A percentile compares a stretch with the other conserved stretches of the same genome.
These are phyloP conservation scores for Aptenodytes patagonicus DNA, from an alignment of 2,113 vertebrate species.

Conservation along the genomic window DNA sequence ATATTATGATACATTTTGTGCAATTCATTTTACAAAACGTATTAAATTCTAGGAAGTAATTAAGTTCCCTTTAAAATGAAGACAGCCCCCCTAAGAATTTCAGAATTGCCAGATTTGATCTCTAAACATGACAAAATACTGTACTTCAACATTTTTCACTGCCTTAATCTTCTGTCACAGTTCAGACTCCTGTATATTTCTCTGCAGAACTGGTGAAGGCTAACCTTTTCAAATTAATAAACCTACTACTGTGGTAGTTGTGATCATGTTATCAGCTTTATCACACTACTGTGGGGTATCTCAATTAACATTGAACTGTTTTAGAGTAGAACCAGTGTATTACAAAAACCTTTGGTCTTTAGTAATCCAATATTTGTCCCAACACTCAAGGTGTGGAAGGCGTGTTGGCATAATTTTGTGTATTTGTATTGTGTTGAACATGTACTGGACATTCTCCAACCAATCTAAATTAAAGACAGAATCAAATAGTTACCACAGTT, in stretches of 20 bases:
- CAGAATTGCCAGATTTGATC: not conserved
- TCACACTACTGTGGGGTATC: not conserved
- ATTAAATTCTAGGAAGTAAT: not conserved
- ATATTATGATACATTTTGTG: not conserved
- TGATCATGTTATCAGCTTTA: not conserved
- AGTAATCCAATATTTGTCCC: not conserved
- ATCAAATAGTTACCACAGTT: not conserved
- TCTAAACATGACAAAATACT: not conserved
- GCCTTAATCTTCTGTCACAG: not conserved
- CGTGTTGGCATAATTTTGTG: not conserved
- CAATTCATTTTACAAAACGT: not conserved
- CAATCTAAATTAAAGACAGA: not conserved
- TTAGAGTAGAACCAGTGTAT: not conserved
- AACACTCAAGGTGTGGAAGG: not conserved
- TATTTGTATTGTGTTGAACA: not conserved
- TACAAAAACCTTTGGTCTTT: not conserved
- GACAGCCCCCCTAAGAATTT: not conserved
- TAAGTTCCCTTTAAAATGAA: not conserved
- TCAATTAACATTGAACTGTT: not conserved
- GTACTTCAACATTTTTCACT: not conserved
- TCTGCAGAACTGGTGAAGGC: not conserved
- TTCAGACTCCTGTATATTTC: not conserved
- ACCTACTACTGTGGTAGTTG: not conserved
- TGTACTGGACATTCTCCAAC: not conserved
- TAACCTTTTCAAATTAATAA: not conserved